Base-by-base conservation (phyloP, 2,113 vertebrate species). In the Nycticorax nycticorax region DNA sequence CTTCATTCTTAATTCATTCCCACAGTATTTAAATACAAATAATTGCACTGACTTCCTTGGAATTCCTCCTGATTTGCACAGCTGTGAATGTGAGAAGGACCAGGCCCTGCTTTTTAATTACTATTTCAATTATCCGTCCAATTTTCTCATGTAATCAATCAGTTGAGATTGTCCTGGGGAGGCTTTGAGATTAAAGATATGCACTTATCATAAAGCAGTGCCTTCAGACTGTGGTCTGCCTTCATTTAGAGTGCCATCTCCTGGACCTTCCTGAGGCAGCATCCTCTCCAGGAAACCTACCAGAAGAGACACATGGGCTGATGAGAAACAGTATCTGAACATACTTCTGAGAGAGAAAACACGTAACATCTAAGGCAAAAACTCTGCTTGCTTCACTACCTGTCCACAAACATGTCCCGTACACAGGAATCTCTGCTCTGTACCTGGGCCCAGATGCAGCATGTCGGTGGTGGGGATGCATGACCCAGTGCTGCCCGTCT, bases 351-450 rank as follows among this genome's bases (percentile, higher is more conserved):
- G 52, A 64, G 14, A 35, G 8, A 55, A 32, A 79, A 68, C 20
- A 27, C 10, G 15, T 5, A 63, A 3, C 22, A 53, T 37, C 41
- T 35, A 55, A 64, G 39, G 8, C n/a, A 7, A 66, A 62, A 66
- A 57, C 17, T n/a, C 50, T 35, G 3, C 39, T 69, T 73, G 16
- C 32, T 66, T 80, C 30, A 16, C 9, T 66, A 6, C 14, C 26
- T 59, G 9, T 12, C 32, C 33, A 50, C 41, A 50, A 39, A 69
- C 6, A 26, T 0, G 0, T 57, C 9, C 5, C 1, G 24, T 81
- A 12, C 8, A 24, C 28, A 82, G 28, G 48, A 82, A 30, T 43
- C 27, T 69, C 45, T 37, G 17, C 16, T 53, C 33, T 62, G 33
- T 28, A 39, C 10, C 35, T 10, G 1, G 7, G 22, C 7, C 26